Percentiles rank a stretch among this genome's conserved stretches.
Evolutionary conservation across 2,113 vertebrate species (phyloP).

Genomic region (Excalfactoria chinensis): DNA sequence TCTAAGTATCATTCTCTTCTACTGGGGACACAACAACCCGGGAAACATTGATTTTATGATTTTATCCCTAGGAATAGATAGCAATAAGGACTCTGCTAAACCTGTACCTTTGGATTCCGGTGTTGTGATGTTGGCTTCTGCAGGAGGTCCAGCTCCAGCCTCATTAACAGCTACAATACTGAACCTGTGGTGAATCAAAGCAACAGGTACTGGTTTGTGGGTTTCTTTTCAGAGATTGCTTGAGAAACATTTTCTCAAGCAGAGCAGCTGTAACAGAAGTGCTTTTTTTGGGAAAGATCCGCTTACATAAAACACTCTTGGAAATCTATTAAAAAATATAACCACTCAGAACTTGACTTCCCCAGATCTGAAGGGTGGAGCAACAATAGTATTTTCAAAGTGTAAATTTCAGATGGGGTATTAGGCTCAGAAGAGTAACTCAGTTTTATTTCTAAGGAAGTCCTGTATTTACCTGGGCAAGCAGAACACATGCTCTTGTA

Average conservation of each 20-base stretch:
- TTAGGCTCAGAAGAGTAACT: neutral
- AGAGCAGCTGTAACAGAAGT: neutral
- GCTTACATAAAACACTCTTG: neutral
- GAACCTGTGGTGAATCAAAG: conserved; percentile 70
- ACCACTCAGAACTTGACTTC: neutral
- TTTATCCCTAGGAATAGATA: neutral
- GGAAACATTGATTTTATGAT: accelerated
- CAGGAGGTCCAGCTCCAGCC: conserved; percentile 76
- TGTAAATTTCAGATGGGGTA: neutral
- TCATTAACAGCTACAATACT: conserved; percentile 79
- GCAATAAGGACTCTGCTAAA: neutral
- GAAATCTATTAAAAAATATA: neutral
- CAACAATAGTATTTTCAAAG: neutral
- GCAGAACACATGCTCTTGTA: accelerated
- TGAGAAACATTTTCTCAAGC: neutral
- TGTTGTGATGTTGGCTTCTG: conserved; percentile 75
- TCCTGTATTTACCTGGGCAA: neutral
- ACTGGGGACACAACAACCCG: accelerated
- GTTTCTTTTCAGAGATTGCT: neutral
- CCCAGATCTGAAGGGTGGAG: neutral
- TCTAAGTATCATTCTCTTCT: neutral
- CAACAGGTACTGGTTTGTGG: neutral
- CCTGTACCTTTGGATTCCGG: conserved; percentile 65
- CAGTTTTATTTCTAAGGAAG: neutral
- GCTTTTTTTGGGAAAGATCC: neutral